Evolutionary conservation across 2,888 invertebrate species (phyloP).

Genomic region (Rhabditoides inermis): DNA sequence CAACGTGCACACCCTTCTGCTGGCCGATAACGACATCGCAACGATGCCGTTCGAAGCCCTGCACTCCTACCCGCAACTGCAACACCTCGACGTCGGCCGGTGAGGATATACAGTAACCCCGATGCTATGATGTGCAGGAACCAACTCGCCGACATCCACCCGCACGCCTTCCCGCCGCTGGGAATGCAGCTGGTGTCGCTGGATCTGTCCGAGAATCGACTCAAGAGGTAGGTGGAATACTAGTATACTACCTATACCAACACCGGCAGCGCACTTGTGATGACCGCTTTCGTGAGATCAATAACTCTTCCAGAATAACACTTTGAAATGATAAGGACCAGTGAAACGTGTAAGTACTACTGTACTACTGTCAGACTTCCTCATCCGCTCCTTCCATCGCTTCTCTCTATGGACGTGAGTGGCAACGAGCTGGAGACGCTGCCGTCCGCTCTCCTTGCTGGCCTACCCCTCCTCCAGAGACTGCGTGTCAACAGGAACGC

Average conservation of each 20-base stretch:
- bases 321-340: too few species aligned
- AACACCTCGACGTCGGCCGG: slow-evolving; percentile 40
- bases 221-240: slow-evolving; percentile 7
- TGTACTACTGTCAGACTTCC: too few species aligned
- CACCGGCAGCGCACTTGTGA: not conserved
- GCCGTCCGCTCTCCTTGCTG: slow-evolving; percentile 29
- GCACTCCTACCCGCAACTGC: slow-evolving; percentile 23
- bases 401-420: slow-evolving; percentile 37
- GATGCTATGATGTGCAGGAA: slow-evolving; percentile 13
- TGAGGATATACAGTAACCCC: slow-evolving; percentile 11
- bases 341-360: too few species aligned
- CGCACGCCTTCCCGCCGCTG: slow-evolving; percentile 27
- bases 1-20: slow-evolving; percentile 33
- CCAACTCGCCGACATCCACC: too few species aligned
- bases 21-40: slow-evolving; percentile 35
- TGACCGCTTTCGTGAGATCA: too few species aligned
- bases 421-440: slow-evolving; percentile 29
- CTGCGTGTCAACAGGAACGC: not conserved
- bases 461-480: slow-evolving; percentile 12
- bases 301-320: too few species aligned
- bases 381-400: slow-evolving; percentile 38
- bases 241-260: not conserved
- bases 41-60: slow-evolving; percentile 29
- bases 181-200: slow-evolving; percentile 27
- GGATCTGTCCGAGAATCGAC: slow-evolving; percentile 25